Evolutionary conservation across 2,888 invertebrate genomes (phyloP).

Genomic region (Julus scandinavius): DNA sequence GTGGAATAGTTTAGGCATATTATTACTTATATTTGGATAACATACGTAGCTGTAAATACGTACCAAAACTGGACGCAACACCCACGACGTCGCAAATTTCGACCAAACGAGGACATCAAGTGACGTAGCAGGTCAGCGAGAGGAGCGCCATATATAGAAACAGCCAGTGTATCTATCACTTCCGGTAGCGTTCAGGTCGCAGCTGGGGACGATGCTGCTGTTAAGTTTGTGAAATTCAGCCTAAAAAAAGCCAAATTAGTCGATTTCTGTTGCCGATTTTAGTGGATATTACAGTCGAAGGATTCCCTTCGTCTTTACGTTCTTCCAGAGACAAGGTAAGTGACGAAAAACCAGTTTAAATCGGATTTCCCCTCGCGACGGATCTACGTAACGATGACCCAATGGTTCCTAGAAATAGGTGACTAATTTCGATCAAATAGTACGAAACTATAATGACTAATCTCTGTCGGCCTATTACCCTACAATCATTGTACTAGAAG

Average conservation of each 20-base stretch:
- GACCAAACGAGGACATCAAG: not conserved
- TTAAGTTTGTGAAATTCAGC: not conserved
- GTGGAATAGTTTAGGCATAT: too few relatives aligned
- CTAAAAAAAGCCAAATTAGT: not conserved
- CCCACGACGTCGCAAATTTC: not conserved
- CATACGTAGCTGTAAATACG: not conserved
- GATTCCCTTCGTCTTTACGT: not conserved
- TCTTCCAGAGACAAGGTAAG: not conserved
- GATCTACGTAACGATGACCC: slow-evolving; percentile 16
- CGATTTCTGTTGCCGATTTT: not conserved
- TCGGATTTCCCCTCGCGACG: slow-evolving; percentile 22
- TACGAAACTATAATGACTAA: not conserved
- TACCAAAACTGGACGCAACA: not conserved
- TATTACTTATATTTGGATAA: too few relatives aligned
- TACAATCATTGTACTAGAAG: not conserved
- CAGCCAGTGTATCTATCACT: not conserved
- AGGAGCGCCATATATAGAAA: slow-evolving; percentile 18
- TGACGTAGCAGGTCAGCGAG: slow-evolving; percentile 1
- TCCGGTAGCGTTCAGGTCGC: not conserved
- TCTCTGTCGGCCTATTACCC: not conserved
- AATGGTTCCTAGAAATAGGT: not conserved
- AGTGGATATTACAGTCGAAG: not conserved
- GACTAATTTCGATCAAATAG: not conserved
- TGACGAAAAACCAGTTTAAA: not conserved
- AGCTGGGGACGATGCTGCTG: not conserved